A percentile compares a stretch with the other conserved stretches of the same genome.
These are phyloP conservation scores for Leucoraja ocellata DNA, from an alignment of 2,797 vertebrate genomes.

Conservation along the genomic window DNA sequence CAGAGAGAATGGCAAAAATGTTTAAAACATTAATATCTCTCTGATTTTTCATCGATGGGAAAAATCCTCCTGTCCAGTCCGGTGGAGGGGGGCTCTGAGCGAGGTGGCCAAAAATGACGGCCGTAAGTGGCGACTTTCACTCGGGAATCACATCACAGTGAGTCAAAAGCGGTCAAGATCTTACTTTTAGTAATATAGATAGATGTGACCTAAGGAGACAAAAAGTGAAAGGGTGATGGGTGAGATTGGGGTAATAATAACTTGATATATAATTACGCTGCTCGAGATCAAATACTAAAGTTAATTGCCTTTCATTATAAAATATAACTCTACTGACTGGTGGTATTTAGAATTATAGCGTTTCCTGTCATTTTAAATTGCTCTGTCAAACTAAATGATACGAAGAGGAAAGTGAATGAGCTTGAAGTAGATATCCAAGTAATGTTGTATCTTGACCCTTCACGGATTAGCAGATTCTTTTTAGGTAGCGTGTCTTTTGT, in stretches of 20 bases:
- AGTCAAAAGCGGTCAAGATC: too few relatives aligned
- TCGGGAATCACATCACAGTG: too few relatives aligned
- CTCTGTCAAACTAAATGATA: constrained; percentile 24
- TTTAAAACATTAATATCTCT: too few relatives aligned
- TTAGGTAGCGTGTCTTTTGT: constrained; percentile 25
- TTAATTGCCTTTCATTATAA: constrained; percentile 24
- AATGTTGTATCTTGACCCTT: neutral
- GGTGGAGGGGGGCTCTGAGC: too few relatives aligned
- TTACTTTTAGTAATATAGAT: too few relatives aligned
- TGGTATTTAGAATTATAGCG: constrained; percentile 23
- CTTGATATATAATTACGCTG: neutral
- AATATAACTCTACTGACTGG: neutral
- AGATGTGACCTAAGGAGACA: neutral
- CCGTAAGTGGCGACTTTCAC: too few relatives aligned
- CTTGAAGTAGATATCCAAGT: constrained; percentile 30
- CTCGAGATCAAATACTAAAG: constrained; percentile 14
- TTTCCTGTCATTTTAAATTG: constrained; percentile 17
- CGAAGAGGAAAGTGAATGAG: neutral
- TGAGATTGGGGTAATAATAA: neutral
- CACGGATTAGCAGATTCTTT: constrained; percentile 25
- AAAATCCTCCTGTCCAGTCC: too few relatives aligned
- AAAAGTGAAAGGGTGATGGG: neutral
- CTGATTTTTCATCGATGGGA: too few relatives aligned
- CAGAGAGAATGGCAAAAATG: too few relatives aligned
- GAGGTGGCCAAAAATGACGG: too few relatives aligned